These are phyloP conservation scores for Phylloscopus trochiloides DNA, from an alignment of 2,113 vertebrate genomes.

Conservation along the genomic window DNA sequence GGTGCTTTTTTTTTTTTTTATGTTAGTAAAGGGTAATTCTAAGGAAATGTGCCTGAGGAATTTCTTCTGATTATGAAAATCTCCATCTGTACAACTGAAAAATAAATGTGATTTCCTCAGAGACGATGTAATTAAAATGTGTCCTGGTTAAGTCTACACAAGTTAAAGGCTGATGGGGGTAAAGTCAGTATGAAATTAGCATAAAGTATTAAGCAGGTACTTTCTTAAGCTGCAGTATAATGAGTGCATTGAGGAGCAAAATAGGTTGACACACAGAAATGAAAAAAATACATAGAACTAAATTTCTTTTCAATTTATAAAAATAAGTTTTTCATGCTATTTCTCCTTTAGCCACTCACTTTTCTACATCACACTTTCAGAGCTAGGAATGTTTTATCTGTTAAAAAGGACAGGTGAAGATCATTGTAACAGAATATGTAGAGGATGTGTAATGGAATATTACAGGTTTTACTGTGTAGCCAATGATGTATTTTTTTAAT, in stretches of 20 bases:
- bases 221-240: not conserved
- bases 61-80: conserved; percentile 55
- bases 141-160: conserved; percentile 55
- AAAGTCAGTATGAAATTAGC: conserved; percentile 52
- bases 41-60: conserved; percentile 45
- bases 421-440: not conserved
- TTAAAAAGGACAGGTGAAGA: not conserved
- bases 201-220: conserved; percentile 19
- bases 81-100: conserved; percentile 17
- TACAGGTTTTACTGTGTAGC: not conserved
- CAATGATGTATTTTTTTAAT: not conserved
- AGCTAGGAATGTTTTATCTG: not conserved
- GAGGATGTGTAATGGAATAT: not conserved
- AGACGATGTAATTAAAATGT: conserved; percentile 63
- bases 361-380: not conserved
- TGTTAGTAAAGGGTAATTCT: conserved; percentile 37
- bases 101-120: conserved; percentile 39
- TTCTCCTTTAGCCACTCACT: not conserved
- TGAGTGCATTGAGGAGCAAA: not conserved
- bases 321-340: not conserved
- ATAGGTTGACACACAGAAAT: not conserved
- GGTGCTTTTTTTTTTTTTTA: not conserved
- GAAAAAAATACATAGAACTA: not conserved
- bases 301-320: not conserved
- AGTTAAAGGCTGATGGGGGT: conserved; percentile 50